Conservation (phyloP, 2,797 vertebrate species). For the Melanotaenia maccullochi region DNA sequence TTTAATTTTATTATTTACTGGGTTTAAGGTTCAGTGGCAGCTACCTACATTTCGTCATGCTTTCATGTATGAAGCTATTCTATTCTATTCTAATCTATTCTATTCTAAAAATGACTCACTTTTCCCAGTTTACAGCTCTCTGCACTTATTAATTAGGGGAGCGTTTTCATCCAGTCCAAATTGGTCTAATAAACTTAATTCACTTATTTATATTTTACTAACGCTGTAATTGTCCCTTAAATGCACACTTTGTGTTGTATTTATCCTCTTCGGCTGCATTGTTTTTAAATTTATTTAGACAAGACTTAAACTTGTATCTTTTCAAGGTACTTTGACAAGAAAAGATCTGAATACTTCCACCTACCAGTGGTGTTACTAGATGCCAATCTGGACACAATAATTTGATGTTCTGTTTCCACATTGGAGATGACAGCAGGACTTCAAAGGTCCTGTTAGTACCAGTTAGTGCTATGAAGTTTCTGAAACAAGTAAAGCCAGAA, state of each 20-base stretch:
- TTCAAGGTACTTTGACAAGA: background rate
- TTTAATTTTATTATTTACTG: too few relatives aligned
- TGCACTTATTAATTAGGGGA: background rate
- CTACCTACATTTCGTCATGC: too few relatives aligned
- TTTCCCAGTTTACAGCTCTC: background rate
- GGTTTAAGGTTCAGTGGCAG: too few relatives aligned
- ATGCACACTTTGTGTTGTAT: background rate
- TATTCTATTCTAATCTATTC: too few relatives aligned
- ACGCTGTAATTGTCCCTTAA: background rate
- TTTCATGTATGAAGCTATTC: too few relatives aligned
- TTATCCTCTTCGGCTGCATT: background rate
- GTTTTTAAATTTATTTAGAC: background rate
- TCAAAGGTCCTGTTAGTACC: constrained; percentile 45
- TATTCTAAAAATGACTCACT: too few relatives aligned
- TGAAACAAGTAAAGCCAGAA: constrained; percentile 59
- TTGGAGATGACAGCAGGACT: constrained; percentile 47
- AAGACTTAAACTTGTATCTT: background rate
- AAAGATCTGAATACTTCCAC: constrained; percentile 9
- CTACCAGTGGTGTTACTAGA: background rate
- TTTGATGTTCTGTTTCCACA: constrained; percentile 52
- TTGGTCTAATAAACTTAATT: background rate
- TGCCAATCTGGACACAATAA: constrained; percentile 16
- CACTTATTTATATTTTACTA: background rate
- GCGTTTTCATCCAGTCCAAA: background rate
- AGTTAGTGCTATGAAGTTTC: constrained; percentile 38